These are phyloP conservation scores for Lamellibrachia luymesi DNA, from an alignment of 1,140 invertebrate genomes.

Conservation along the genomic window DNA sequence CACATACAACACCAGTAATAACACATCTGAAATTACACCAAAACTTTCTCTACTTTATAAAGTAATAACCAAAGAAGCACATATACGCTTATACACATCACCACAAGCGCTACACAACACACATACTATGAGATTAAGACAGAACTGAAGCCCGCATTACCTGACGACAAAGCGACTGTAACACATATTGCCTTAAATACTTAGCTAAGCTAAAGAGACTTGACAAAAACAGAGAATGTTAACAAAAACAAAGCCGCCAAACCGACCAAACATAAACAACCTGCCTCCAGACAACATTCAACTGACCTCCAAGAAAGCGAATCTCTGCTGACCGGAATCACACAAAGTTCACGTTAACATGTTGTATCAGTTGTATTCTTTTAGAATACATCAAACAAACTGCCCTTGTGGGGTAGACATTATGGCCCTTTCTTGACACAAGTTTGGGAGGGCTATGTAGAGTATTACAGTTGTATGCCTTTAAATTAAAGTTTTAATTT, in stretches of 20 bases:
- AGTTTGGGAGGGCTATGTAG: background rate
- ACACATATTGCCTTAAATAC: background rate
- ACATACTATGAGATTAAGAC: background rate
- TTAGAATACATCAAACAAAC: background rate
- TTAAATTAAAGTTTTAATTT: background rate
- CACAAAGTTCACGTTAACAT: conserved; percentile 17
- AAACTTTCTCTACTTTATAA: background rate
- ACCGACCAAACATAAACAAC: background rate
- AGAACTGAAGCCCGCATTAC: background rate
- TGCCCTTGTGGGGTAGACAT: too few species aligned
- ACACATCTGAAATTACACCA: background rate
- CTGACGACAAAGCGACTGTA: background rate
- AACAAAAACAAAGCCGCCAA: conserved; percentile 13
- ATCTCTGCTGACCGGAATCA: conserved; percentile 24
- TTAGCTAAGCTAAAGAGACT: background rate
- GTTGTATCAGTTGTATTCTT: background rate
- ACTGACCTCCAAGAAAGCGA: conserved; percentile 31
- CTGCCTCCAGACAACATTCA: background rate
- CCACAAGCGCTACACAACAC: background rate
- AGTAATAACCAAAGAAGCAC: background rate
- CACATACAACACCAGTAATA: background rate
- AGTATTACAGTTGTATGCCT: background rate
- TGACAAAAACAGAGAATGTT: background rate
- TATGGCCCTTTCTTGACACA: background rate
- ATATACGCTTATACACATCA: background rate